phyloP scores from a whole-genome alignment of 2,113 vertebrate genomes.

The Tupaia tana region DNA sequence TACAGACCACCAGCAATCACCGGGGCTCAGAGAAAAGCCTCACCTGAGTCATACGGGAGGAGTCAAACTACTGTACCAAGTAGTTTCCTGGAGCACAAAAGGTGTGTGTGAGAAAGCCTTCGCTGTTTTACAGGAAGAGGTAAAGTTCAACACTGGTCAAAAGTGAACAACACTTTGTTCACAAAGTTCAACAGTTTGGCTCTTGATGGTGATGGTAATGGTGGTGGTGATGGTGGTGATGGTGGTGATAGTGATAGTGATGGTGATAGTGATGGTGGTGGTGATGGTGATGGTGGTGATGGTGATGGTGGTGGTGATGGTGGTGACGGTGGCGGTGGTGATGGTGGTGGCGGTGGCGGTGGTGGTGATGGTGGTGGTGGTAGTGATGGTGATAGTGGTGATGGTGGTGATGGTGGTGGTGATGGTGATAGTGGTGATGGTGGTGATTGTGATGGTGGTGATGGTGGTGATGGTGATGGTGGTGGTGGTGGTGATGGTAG shows the following conservation, averaged over 20 bases:
- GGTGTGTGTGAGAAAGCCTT: neutral
- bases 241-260: fast-evolving
- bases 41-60: neutral
- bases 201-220: neutral
- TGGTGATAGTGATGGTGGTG: no score
- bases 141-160: neutral
- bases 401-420: no score
- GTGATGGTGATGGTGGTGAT: fast-evolving
- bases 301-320: fast-evolving
- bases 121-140: neutral
- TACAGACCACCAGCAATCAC: fast-evolving
- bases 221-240: neutral
- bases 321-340: neutral
- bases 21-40: no score
- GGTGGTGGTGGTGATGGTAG: neutral
- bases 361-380: neutral
- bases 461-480: neutral
- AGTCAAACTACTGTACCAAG: neutral
- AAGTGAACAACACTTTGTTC: no score
- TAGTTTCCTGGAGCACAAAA: neutral
- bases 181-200: neutral
- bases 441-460: fast-evolving
- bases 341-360: neutral
- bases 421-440: neutral
- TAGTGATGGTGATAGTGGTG: fast-evolving